Base-by-base conservation (phyloP, 1,140 invertebrate genomes). In the Drosophila parvula region DNA sequence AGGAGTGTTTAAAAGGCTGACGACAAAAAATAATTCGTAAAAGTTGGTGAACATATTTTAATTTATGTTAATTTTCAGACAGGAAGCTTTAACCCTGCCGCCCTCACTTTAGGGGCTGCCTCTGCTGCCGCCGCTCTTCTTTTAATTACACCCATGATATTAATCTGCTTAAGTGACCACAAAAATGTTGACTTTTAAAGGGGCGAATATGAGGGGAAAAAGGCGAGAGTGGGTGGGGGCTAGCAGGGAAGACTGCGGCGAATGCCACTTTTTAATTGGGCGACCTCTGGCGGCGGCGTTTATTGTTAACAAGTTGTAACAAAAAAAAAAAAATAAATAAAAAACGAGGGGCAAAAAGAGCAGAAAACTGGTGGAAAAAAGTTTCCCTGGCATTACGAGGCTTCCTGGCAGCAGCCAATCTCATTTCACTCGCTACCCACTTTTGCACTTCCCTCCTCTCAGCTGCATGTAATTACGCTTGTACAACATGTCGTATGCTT, bases 121-220 rank as follows among this genome's bases (percentile, higher is more conserved):
- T 11, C 5, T 14, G 38, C 38, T 40, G 14, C 34, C 32, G 27
- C 5, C 16, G 22, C 34, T 38, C 51, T 88, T 86, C 84, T 88
- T 88, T 88, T 88, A 89, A 89, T 89, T 89, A 89, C 78, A 81
- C 80, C 81, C 84, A 79, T 89, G 84, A 90, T 90, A 89, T 89
- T 89, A 89, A 89, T 89, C 84, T 90, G 84, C 84, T 89, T 89
- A 89, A 89, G 84, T 89, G 84, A 90, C 84, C 84, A 90, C 85
- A 89, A 89, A 90, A 90, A 90, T 89, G 85, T 89, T 81, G 84
- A 88, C 84, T 89, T 73, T 74, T 50, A 28, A 50, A 7, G 34
- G 27, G 11, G 51, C 22, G 32, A 14, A 53, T 36, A 36, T 38
- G 28, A 32, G 32, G 32, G 14, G 16, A 38, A 18, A 38, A 34